Base-by-base conservation (phyloP, 2,113 vertebrate genomes). In the Holacanthus passer region DNA sequence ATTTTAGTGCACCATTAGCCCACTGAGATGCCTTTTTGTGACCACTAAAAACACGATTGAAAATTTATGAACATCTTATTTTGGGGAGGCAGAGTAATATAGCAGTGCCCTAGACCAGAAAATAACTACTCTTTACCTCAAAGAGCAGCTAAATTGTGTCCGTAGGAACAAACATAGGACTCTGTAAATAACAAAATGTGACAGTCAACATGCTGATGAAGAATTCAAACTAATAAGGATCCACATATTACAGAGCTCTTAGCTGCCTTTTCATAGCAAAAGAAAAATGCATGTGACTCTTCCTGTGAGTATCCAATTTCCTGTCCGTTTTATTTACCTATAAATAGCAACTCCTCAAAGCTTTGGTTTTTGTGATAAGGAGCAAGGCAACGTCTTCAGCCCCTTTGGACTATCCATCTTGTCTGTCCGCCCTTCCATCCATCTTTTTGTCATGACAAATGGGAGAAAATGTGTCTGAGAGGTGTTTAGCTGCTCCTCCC, bases 301-400 rank as follows among this genome's bases (percentile, higher is more conserved):
- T 52, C 41, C 14, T 45, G 22, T 41, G 37, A 19, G 35, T 56
- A 58, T 80, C 43, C 29, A 27, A 47, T 70, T 45, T 62, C 47
- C 35, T 39, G 24, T 65, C 43, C 43, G 69, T 78, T 75, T 56
- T 78, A 41, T 55, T 60, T 27, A 69, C 17, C 48, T 66, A 56
- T 52, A 65, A 81, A 50, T 58, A 16, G 27, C 11, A 47, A 14
- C 32, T 64, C 50, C 9, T 31, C 8, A 31, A 29, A 70, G 43
- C 32, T 68, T 73, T 84, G 69, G 31, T 56, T 72, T 79, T 53
- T 67, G 37, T 22, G 41, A 62, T 75, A 60, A 71, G 35, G 17
- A 62, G 56, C 37, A 24, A 69, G 68, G 29, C 20, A 6, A 22
- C 41, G 65, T n/a, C 56, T 71, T 75, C 16, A 59, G 41, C 52